Conservation (phyloP, 1,140 invertebrate species). For the Cardiocondyla obscurior region DNA sequence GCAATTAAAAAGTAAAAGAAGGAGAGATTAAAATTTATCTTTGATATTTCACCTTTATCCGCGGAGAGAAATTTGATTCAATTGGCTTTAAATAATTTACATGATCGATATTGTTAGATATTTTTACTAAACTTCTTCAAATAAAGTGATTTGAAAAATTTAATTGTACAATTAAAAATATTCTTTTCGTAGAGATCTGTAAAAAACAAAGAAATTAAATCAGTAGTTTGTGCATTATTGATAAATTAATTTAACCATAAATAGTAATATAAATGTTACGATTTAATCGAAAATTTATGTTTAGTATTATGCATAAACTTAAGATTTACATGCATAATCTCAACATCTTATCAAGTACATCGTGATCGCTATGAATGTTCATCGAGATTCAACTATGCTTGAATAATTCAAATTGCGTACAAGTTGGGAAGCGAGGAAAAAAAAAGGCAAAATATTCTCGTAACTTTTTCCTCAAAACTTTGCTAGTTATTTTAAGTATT, state of each 20-base stretch:
- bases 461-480: conserved; percentile 36
- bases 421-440: background rate
- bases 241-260: background rate
- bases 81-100: conserved; percentile 18
- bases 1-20: background rate
- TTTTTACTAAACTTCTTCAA: background rate
- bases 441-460: background rate
- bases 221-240: background rate
- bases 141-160: background rate
- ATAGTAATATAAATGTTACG: background rate
- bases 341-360: background rate
- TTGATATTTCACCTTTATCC: background rate
- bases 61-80: background rate
- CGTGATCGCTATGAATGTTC: background rate
- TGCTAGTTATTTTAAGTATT: conserved; percentile 24
- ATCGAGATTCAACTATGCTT: background rate
- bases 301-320: background rate
- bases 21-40: background rate
- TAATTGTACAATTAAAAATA: conserved; percentile 5
- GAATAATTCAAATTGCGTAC: conserved; percentile 12
- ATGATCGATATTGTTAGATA: background rate
- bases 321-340: too few relatives aligned
- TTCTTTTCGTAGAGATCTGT: background rate
- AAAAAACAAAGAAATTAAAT: conserved; percentile 6
- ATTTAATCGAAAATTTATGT: background rate